phyloP scores from a whole-genome alignment of 2,888 invertebrate species.

The Sicus ferrugineus region DNA sequence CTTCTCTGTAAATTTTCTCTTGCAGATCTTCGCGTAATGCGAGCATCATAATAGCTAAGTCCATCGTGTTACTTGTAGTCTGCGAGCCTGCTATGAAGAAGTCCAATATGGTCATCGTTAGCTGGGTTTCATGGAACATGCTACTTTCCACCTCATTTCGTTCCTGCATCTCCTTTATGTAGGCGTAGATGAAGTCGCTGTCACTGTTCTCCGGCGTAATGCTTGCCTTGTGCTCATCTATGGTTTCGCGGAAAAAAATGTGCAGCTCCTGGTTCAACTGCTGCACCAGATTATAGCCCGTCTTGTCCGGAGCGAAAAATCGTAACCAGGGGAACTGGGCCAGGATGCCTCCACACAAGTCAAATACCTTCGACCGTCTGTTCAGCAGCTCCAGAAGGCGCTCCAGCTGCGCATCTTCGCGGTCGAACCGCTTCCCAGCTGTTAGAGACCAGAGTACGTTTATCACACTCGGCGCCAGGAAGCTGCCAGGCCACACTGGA shows the following conservation, averaged over 20 bases:
- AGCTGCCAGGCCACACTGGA: constrained; percentile 57
- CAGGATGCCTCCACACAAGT: constrained; percentile 70
- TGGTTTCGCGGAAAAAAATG: constrained; percentile 68
- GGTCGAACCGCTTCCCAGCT: constrained; percentile 66
- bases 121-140: constrained; percentile 69
- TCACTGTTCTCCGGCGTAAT: constrained; percentile 64
- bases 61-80: constrained; percentile 72
- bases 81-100: constrained; percentile 74
- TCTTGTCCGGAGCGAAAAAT: constrained; percentile 69
- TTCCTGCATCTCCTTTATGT: constrained; percentile 69
- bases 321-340: constrained; percentile 72
- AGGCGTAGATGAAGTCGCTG: constrained; percentile 72
- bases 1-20: constrained; percentile 67
- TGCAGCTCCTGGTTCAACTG: constrained; percentile 68
- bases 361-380: constrained; percentile 67
- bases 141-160: constrained; percentile 39
- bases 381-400: constrained; percentile 66
- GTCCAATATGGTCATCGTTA: constrained; percentile 73
- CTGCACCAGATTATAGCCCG: constrained; percentile 70
- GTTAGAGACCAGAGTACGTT: constrained; percentile 73
- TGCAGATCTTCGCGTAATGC: constrained; percentile 70
- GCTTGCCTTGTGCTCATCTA: constrained; percentile 67
- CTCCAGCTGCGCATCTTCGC: constrained; percentile 63
- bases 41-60: constrained; percentile 71
- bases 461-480: constrained; percentile 69